These are phyloP conservation scores for Latheticus oryzae DNA, from an alignment of 2,888 invertebrate species.

Conservation along the genomic window DNA sequence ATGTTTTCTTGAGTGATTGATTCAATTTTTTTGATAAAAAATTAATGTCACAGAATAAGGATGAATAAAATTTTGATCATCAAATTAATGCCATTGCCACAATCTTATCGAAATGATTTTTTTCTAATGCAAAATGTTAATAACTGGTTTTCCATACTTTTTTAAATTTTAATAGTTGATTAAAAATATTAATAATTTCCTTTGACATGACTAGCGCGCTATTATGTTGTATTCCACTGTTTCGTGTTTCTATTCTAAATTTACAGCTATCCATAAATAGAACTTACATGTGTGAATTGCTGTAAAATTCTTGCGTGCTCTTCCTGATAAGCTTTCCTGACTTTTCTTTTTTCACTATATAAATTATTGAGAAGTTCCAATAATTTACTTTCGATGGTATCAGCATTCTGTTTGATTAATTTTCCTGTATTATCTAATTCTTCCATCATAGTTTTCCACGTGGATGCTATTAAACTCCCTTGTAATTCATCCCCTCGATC, in stretches of 20 bases:
- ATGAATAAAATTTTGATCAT: too few species aligned
- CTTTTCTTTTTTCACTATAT: constrained; percentile 87
- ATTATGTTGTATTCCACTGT: too few species aligned
- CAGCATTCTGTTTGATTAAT: constrained; percentile 85
- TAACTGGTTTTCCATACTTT: too few species aligned
- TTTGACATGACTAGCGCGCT: background rate
- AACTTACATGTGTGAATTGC: constrained; percentile 82
- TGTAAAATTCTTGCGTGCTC: constrained; percentile 86
- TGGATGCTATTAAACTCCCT: constrained; percentile 76
- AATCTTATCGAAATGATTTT: too few species aligned
- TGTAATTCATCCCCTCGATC: constrained; percentile 80
- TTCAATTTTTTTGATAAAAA: too few species aligned
- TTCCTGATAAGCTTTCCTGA: constrained; percentile 88
- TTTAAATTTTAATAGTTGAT: too few species aligned
- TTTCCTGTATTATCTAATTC: constrained; percentile 89
- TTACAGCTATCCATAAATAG: constrained; percentile 31
- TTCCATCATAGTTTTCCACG: constrained; percentile 89
- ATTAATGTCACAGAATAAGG: too few species aligned
- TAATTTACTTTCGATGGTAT: constrained; percentile 84
- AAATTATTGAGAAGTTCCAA: constrained; percentile 84
- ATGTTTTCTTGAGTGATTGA: too few species aligned
- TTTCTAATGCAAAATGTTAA: too few species aligned
- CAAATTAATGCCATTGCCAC: too few species aligned
- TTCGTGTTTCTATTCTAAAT: too few species aligned
- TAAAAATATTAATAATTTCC: background rate